These are phyloP conservation scores for Enteromius viviparus DNA, from an alignment of 2,797 vertebrate genomes.

Conservation along the genomic window DNA sequence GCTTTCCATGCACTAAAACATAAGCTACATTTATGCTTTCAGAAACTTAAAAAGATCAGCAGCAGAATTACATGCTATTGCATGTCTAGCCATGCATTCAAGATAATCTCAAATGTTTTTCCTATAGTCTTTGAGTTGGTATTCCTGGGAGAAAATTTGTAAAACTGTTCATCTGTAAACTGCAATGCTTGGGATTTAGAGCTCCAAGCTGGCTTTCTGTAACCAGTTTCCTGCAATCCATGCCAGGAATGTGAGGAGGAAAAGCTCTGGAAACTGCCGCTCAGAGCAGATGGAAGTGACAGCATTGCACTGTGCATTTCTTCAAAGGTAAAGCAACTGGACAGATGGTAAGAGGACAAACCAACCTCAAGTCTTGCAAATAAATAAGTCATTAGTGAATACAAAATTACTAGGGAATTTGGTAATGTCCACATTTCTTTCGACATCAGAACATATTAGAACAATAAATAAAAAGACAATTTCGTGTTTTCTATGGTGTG, in stretches of 20 bases:
- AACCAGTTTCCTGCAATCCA: slow-evolving; percentile 22
- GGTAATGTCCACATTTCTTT: not conserved
- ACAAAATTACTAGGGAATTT: not conserved
- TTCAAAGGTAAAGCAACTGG: slow-evolving; percentile 59
- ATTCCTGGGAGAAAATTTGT: slow-evolving; percentile 38
- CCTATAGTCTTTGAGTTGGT: slow-evolving; percentile 35
- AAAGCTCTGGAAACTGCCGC: slow-evolving; percentile 42
- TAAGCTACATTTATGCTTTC: slow-evolving; percentile 35
- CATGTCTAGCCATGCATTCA: slow-evolving; percentile 31
- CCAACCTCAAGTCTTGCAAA: not conserved
- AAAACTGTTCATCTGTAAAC: slow-evolving; percentile 45
- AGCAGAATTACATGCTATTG: slow-evolving; percentile 46
- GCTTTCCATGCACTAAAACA: slow-evolving; percentile 30
- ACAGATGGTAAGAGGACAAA: slow-evolving; percentile 53
- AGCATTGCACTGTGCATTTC: slow-evolving; percentile 59
- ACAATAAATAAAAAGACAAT: not conserved
- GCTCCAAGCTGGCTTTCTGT: slow-evolving; percentile 38
- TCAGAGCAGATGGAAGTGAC: slow-evolving; percentile 41
- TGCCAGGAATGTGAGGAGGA: slow-evolving; percentile 51
- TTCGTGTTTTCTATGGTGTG: not conserved
- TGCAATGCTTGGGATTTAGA: slow-evolving; percentile 38
- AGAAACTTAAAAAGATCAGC: slow-evolving; percentile 27
- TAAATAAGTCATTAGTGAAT: not conserved
- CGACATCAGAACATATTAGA: not conserved
- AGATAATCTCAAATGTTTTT: slow-evolving; percentile 30